Evolutionary conservation across 2,797 vertebrate genomes (phyloP), one percentile per base, ranked within the genome.

Genomic region (Karalla daura): DNA sequence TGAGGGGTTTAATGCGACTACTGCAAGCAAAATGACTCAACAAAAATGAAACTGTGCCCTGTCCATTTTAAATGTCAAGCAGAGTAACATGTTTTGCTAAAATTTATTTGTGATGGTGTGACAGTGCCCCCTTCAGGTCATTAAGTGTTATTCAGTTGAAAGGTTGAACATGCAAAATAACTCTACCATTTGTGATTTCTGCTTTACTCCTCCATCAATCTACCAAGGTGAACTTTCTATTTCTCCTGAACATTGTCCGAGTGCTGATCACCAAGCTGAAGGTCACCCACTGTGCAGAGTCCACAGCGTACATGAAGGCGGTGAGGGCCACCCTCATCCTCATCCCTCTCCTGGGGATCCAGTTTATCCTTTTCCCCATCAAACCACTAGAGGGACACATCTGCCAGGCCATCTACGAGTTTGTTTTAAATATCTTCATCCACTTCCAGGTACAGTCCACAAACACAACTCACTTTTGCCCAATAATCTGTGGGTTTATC

Each of bases 251-350:
- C 80, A 95, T 95, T 5, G 79, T 95, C 20, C 90, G 94, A 12
- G 93, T 95, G 30, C 84, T 95, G 55, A 92, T 95, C 87, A 95
- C 93, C 62, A 95, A 95, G 71, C 87, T 95, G 72, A 90, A 86
- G 68, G 81, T 90, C 20, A 95, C 94, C 13, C 93, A 95, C 89
- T 87, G 80, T 0, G 84, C 89, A 0, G 92, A 95, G 82, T 91
- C 89, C 71, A 94, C 86, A 0, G 21, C 89, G 64, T 95, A 95
- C 86, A 94, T 95, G 93, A 95, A 94, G 83, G 94, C 87, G 0
- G 94, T 95, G 13, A 86, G 94, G 27, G 94, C 93, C 71, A 94
- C 93, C 0, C 92, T 95, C 61, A 93, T 95, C 81, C 93, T 95
- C 32, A 90, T 95, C 36, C 94, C 94, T 3, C 85, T 95, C 63